Evolutionary conservation across 2,113 vertebrate genomes (phyloP), one percentile per base, ranked within the genome.

Genomic region (Symphodus melops): DNA sequence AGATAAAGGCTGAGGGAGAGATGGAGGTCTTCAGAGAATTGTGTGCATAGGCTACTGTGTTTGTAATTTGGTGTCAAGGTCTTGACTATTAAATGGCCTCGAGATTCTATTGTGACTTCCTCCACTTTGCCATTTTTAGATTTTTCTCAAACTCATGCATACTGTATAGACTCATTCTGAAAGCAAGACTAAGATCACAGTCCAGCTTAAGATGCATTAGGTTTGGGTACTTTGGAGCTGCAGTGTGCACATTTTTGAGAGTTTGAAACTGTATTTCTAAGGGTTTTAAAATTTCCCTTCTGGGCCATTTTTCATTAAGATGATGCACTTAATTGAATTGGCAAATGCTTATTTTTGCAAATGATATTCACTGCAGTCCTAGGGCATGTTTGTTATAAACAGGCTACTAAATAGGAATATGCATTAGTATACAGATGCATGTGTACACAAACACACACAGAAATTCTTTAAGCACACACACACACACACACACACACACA

Each of bases 301-400:
- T 57, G 73, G 75, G 68, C 66, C 52, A 62, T 80, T 73, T 49
- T 80, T 75, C 72, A 86, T 86, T 73, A 90, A 82, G 62, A 72
- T 41, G 58, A 80, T 74, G 63, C 79, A 81, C 77, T 83, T 86
- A 82, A 92, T 89, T 91, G 79, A 87, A 88, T 84, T 87, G 81
- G 87, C 81, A 87, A 87, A 84, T 77, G 79, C 75, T 84, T 81
- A 85, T 86, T 83, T 89, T 88, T 87, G 77, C 81, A 87, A 88
- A 88, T 79, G 69, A 86, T 85, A 72, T 83, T 77, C 65, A 3
- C 67, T 81, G 9, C 3, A 56, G 76, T 86, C 83, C 82, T 82
- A 37, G 21, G 85, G 85, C 87, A 61, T 85, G 64, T 86, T 89
- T 85, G 75, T 82, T 85, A 68, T 81, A 84, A 89, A 83, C 83